Percentiles rank a stretch among this genome's conserved stretches.
phyloP scores from a whole-genome alignment of 2,888 invertebrate genomes.

The Sinotaia quadrata region DNA sequence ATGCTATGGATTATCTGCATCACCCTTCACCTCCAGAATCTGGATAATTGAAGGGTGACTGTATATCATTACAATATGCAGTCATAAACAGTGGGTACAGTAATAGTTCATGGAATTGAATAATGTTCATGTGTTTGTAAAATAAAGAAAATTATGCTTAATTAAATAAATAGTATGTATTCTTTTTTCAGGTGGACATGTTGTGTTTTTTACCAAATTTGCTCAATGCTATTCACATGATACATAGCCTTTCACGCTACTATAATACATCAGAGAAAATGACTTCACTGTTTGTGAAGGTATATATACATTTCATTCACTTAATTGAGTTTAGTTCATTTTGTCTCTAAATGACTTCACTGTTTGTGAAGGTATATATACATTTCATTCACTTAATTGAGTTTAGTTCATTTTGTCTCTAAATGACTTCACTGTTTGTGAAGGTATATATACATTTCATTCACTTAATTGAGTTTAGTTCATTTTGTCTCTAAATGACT shows the following conservation, averaged over 20 bases:
- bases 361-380: slow-evolving; percentile 68
- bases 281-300: slow-evolving; percentile 68
- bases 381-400: too few species aligned
- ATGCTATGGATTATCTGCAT: too few species aligned
- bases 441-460: too few species aligned
- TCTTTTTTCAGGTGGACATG: slow-evolving; percentile 58
- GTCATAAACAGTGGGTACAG: background rate
- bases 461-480: too few species aligned
- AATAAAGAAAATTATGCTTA: background rate
- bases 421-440: slow-evolving; percentile 67
- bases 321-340: too few species aligned
- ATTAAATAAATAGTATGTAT: background rate
- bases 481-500: too few species aligned
- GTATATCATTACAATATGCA: background rate
- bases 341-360: slow-evolving; percentile 67
- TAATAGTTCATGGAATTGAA: too few species aligned
- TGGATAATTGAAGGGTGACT: background rate
- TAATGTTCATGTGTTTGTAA: too few species aligned
- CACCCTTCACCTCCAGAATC: too few species aligned
- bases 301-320: too few species aligned
- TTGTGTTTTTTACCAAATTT: slow-evolving; percentile 61
- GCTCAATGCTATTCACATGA: slow-evolving; percentile 69
- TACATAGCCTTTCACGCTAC: slow-evolving; percentile 66
- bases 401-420: too few species aligned
- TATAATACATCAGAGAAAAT: slow-evolving; percentile 69